Percentiles rank a stretch among this genome's conserved stretches.
phyloP scores from a whole-genome alignment of 2,888 invertebrate species.

The Agelastica alni region DNA sequence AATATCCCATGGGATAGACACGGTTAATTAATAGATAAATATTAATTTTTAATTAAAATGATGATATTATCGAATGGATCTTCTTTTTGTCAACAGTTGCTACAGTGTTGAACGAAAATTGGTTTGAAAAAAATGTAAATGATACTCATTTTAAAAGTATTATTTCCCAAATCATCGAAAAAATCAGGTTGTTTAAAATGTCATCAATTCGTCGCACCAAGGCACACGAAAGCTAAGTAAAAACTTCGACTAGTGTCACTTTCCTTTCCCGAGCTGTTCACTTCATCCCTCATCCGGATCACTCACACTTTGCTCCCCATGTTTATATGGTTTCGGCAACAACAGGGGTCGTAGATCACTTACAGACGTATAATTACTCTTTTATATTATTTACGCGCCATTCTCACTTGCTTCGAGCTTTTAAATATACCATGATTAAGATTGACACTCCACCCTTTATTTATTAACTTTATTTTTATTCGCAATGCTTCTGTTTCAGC shows the following conservation, averaged over 20 bases:
- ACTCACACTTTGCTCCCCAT: conserved; percentile 39
- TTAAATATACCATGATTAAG: conserved; percentile 45
- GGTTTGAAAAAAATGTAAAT: no score
- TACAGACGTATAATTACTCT: conserved; percentile 52
- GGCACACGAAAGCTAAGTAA: background rate
- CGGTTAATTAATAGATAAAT: no score
- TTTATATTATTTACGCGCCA: conserved; percentile 52
- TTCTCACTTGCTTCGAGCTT: conserved; percentile 37
- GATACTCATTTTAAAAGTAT: no score
- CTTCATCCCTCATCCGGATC: conserved; percentile 20
- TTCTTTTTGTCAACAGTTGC: no score
- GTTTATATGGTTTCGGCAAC: conserved; percentile 46
- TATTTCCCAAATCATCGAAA: no score
- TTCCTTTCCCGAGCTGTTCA: conserved; percentile 9
- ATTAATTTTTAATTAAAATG: no score
- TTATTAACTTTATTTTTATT: conserved; percentile 31
- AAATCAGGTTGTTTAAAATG: background rate
- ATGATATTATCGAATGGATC: no score
- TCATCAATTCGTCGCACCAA: conserved; percentile 2
- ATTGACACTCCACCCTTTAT: conserved; percentile 38
- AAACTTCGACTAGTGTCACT: conserved; percentile 5
- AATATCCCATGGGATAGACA: no score
- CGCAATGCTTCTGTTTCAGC: background rate
- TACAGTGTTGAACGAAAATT: no score
- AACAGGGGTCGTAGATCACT: conserved; percentile 47